Percentiles rank a stretch among this genome's conserved stretches.
phyloP scores from a whole-genome alignment of 2,113 vertebrate species.

The Anseranas semipalmata region DNA sequence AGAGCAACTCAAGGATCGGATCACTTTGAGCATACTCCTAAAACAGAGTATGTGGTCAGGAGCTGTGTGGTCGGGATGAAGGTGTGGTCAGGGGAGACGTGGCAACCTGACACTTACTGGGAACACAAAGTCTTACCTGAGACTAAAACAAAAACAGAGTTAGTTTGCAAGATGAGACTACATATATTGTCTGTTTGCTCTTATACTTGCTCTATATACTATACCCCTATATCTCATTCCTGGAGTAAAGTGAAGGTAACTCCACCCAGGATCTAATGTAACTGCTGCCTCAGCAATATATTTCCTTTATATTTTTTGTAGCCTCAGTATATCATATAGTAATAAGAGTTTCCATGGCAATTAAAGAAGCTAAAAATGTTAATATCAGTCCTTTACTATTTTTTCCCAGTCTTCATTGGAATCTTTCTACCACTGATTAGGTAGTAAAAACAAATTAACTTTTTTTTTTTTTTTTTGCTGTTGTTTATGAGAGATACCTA shows the following conservation, averaged over 20 bases:
- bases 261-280: not conserved
- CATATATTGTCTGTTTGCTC: not conserved
- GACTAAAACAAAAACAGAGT: not conserved
- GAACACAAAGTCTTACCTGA: not conserved
- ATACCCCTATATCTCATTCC: not conserved
- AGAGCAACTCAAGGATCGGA: not conserved
- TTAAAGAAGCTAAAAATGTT: not conserved
- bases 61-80: not conserved
- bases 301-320: constrained; percentile 30
- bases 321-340: not conserved
- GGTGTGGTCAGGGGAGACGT: not conserved
- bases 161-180: not conserved
- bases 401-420: not conserved
- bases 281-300: not conserved
- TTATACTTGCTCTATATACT: too few relatives aligned
- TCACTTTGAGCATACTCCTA: not conserved
- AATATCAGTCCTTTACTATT: not conserved
- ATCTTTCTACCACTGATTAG: not conserved
- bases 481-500: not conserved
- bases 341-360: not conserved
- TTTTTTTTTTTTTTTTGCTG: not conserved
- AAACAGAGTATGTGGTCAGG: not conserved
- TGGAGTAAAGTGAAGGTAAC: not conserved
- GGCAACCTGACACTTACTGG: not conserved
- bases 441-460: not conserved